Percentiles rank a stretch among this genome's conserved stretches.
phyloP scores from a whole-genome alignment of 2,888 invertebrate species.

The Epistrophe eligans region DNA sequence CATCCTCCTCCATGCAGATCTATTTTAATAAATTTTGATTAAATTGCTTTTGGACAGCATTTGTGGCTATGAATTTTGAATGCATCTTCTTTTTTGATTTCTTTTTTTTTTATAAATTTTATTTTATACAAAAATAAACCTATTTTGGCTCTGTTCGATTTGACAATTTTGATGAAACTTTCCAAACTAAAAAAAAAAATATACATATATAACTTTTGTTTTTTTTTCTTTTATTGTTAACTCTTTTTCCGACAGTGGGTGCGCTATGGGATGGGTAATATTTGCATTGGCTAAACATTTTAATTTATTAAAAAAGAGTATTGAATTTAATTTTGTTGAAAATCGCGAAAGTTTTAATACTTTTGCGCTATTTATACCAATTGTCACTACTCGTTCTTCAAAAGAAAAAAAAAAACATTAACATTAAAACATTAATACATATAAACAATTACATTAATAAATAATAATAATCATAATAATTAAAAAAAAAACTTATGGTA shows the following conservation, averaged over 20 bases:
- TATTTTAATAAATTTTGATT: conserved; percentile 35
- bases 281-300: conserved; percentile 56
- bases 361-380: conserved; percentile 32
- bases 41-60: conserved; percentile 71
- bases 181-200: conserved; percentile 2
- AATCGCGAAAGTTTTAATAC: not conserved
- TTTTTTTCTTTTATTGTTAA: conserved; percentile 39
- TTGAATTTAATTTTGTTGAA: conserved; percentile 40
- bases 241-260: conserved; percentile 66
- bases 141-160: conserved; percentile 75
- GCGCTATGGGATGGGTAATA: conserved; percentile 73
- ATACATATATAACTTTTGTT: conserved; percentile 43
- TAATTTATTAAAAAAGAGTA: conserved; percentile 3
- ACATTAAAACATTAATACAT: not conserved
- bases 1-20: conserved; percentile 61
- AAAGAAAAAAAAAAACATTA: conserved; percentile 13
- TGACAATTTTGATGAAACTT: conserved; percentile 41
- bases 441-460: conserved; percentile 2
- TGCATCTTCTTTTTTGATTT: conserved; percentile 52
- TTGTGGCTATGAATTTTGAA: conserved; percentile 73
- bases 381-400: conserved; percentile 33
- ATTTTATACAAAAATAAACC: conserved; percentile 53
- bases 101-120: conserved; percentile 34
- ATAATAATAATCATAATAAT: conserved; percentile 17
- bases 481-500: conserved; percentile 46